phyloP scores from a whole-genome alignment of 2,888 invertebrate genomes.

The Xanthostigma xanthostigma region DNA sequence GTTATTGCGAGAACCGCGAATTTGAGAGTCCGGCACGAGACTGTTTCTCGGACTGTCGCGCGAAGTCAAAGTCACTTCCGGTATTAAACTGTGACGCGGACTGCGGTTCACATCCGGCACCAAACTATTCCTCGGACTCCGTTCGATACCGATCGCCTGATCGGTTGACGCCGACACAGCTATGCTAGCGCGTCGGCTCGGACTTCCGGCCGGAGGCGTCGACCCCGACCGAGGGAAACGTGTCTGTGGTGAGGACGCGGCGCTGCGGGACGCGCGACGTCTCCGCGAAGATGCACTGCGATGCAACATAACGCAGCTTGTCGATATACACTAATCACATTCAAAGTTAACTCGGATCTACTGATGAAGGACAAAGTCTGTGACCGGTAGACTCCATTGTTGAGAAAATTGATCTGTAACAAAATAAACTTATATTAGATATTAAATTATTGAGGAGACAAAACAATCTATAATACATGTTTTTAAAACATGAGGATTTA shows the following conservation, averaged over 20 bases:
- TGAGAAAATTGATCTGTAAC: too few species aligned
- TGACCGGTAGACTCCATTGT: too few species aligned
- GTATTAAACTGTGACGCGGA: constrained; percentile 34
- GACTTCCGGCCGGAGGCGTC: constrained; percentile 23
- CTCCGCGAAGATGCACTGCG: constrained; percentile 52
- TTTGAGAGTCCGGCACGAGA: constrained; percentile 32
- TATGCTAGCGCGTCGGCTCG: constrained; percentile 26
- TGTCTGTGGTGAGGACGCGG: constrained; percentile 46
- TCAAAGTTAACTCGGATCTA: too few species aligned
- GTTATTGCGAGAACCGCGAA: constrained; percentile 42
- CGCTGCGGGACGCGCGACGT: constrained; percentile 48
- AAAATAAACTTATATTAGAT: too few species aligned
- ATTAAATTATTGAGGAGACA: too few species aligned
- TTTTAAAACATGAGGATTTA: too few species aligned
- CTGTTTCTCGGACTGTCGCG: constrained; percentile 34
- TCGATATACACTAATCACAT: too few species aligned
- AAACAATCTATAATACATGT: too few species aligned
- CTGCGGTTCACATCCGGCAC: constrained; percentile 28
- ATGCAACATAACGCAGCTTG: constrained; percentile 37
- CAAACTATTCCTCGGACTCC: constrained; percentile 30
- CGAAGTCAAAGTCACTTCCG: constrained; percentile 32
- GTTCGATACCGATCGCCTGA: constrained; percentile 19
- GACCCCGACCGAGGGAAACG: constrained; percentile 32
- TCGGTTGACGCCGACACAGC: constrained; percentile 23
- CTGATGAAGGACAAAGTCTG: too few species aligned